These are phyloP conservation scores for Tanypteryx hageni DNA, from an alignment of 2,888 invertebrate genomes.

Conservation along the genomic window DNA sequence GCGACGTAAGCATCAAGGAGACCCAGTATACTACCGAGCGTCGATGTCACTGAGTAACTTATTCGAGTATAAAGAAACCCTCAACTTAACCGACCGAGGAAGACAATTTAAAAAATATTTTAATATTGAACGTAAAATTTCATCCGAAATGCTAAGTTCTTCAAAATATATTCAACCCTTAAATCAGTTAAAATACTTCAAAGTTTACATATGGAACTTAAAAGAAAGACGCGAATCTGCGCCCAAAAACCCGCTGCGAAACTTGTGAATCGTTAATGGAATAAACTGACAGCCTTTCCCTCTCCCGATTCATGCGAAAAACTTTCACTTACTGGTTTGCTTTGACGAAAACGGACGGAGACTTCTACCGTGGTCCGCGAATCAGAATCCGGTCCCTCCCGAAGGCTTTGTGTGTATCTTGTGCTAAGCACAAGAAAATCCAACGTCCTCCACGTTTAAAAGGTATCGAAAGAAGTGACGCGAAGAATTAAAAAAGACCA, in stretches of 20 bases:
- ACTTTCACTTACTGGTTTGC: constrained; percentile 9
- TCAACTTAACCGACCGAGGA: too few species aligned
- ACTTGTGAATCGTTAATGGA: background rate
- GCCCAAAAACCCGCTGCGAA: background rate
- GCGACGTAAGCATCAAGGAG: too few species aligned
- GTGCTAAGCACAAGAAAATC: background rate
- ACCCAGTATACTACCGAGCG: too few species aligned
- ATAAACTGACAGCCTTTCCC: background rate
- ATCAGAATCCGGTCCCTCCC: background rate
- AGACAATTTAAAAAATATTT: too few species aligned
- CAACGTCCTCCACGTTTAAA: background rate
- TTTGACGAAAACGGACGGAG: background rate
- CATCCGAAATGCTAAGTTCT: background rate
- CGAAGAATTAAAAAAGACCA: background rate
- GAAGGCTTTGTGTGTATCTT: background rate
- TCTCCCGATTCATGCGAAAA: background rate
- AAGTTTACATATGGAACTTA: background rate
- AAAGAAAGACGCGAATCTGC: background rate
- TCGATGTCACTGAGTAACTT: too few species aligned
- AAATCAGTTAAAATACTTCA: background rate
- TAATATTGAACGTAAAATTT: too few species aligned
- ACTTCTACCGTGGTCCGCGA: background rate
- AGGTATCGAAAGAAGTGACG: too few species aligned
- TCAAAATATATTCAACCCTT: background rate
- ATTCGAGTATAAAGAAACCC: too few species aligned